phyloP scores from a whole-genome alignment of 2,113 vertebrate genomes.

The Symphodus melops region DNA sequence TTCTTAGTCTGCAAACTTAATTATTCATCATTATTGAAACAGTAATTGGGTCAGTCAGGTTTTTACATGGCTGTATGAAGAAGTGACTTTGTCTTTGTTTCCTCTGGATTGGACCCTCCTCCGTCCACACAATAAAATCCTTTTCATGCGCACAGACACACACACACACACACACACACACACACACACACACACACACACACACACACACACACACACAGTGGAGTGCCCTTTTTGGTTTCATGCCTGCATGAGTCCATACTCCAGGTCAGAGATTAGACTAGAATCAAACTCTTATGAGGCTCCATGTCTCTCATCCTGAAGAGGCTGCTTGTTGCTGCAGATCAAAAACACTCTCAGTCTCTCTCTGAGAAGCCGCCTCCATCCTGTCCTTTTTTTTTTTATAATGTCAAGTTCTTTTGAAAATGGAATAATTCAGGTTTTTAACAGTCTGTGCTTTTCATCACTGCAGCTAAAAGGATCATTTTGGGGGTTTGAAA shows the following conservation, averaged over 20 bases:
- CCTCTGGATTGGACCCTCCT: not conserved
- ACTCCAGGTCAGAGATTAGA: conserved; percentile 43
- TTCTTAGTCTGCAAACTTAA: too few species aligned
- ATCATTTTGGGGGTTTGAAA: conserved; percentile 32
- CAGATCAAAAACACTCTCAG: conserved; percentile 16
- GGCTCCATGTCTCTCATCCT: conserved; percentile 40
- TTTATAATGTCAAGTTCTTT: conserved; percentile 20
- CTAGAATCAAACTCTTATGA: conserved; percentile 47
- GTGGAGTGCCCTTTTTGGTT: not conserved
- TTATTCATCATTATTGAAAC: too few species aligned
- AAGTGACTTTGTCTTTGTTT: conserved; percentile 9
- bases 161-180: conserved; percentile 38
- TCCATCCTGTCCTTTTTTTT: conserved; percentile 6
- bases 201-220: conserved; percentile 38
- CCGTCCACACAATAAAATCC: not conserved
- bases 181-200: conserved; percentile 38
- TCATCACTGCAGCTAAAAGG: conserved; percentile 4
- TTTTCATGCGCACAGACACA: conserved; percentile 4
- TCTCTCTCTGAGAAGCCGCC: conserved; percentile 3
- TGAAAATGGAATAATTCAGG: conserved; percentile 30
- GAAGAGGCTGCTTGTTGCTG: conserved; percentile 18
- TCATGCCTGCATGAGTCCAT: conserved; percentile 2
- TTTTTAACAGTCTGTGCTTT: conserved; percentile 15
- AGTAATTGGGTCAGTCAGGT: too few species aligned
- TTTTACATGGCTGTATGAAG: too few species aligned